phyloP scores from a whole-genome alignment of 2,113 vertebrate genomes.

The Struthidea cinerea region DNA sequence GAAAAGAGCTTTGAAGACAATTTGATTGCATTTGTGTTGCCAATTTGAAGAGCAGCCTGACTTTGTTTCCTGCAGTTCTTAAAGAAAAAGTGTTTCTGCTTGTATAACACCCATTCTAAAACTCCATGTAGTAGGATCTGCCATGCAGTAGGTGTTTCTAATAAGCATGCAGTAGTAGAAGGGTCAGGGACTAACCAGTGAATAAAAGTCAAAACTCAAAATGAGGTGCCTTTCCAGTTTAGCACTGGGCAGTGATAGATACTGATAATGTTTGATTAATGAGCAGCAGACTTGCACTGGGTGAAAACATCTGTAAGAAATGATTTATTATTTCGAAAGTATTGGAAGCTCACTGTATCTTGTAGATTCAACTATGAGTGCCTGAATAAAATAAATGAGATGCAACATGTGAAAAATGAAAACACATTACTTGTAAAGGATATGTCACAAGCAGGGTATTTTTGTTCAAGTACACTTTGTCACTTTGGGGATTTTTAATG shows the following conservation, averaged over 20 bases:
- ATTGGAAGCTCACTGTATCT: conserved; percentile 74
- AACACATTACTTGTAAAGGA: conserved; percentile 78
- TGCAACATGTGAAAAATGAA: conserved; percentile 85
- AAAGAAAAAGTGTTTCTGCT: neutral
- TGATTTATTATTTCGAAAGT: conserved; percentile 86
- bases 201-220: conserved; percentile 76
- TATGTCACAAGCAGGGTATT: conserved; percentile 77
- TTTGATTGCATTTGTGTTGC: conserved; percentile 1
- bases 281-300: conserved; percentile 72
- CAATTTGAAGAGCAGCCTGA: neutral
- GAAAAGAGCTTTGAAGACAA: conserved; percentile 4
- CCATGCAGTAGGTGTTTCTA: conserved; percentile 32
- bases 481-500: conserved; percentile 74
- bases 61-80: neutral
- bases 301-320: conserved; percentile 78
- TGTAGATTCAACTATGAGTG: conserved; percentile 75
- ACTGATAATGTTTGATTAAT: conserved; percentile 88
- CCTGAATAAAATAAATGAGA: conserved; percentile 84
- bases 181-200: conserved; percentile 72
- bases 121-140: neutral
- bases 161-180: conserved; percentile 22
- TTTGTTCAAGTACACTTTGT: conserved; percentile 82
- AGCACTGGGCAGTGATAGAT: conserved; percentile 71
- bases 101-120: neutral
- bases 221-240: conserved; percentile 70